Evolutionary conservation across 1,140 invertebrate species (phyloP).

Genomic region (Akabosia matsudoensis): DNA sequence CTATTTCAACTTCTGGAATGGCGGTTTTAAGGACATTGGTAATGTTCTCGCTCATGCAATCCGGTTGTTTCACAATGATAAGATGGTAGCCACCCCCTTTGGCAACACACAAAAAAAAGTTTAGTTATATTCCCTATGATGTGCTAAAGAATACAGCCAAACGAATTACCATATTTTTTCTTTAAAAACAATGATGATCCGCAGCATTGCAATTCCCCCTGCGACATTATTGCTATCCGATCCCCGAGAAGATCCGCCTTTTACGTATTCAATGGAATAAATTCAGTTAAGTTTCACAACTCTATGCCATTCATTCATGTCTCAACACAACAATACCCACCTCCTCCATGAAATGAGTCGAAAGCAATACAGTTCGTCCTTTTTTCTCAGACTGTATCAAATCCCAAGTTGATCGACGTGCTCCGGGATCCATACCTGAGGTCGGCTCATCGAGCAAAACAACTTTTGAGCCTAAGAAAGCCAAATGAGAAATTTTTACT

Average conservation of each 20-base stretch:
- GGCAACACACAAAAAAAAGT: slow-evolving; percentile 1
- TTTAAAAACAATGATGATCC: slow-evolving; percentile 59
- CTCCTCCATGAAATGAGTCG: slow-evolving; percentile 69
- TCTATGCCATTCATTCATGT: too few relatives aligned
- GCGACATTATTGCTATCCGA: slow-evolving; percentile 60
- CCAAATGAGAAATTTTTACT: background rate
- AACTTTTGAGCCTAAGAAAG: slow-evolving; percentile 46
- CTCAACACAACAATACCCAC: background rate
- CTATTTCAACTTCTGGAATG: slow-evolving; percentile 54
- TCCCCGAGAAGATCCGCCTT: slow-evolving; percentile 61
- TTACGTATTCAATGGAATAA: background rate
- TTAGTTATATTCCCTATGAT: slow-evolving; percentile 27
- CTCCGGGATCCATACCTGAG: slow-evolving; percentile 69
- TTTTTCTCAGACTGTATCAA: slow-evolving; percentile 54
- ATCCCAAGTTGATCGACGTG: slow-evolving; percentile 85
- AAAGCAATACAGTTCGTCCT: slow-evolving; percentile 60
- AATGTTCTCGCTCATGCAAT: slow-evolving; percentile 53
- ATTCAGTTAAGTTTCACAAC: too few relatives aligned
- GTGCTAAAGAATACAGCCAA: background rate
- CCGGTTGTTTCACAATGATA: slow-evolving; percentile 52
- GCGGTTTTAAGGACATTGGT: slow-evolving; percentile 52
- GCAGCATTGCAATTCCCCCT: slow-evolving; percentile 58
- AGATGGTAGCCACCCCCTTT: slow-evolving; percentile 60
- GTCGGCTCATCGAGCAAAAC: slow-evolving; percentile 69
- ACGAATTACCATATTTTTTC: slow-evolving; percentile 57